These are phyloP conservation scores for Lophius piscatorius DNA, from an alignment of 2,113 vertebrate genomes.

Conservation along the genomic window DNA sequence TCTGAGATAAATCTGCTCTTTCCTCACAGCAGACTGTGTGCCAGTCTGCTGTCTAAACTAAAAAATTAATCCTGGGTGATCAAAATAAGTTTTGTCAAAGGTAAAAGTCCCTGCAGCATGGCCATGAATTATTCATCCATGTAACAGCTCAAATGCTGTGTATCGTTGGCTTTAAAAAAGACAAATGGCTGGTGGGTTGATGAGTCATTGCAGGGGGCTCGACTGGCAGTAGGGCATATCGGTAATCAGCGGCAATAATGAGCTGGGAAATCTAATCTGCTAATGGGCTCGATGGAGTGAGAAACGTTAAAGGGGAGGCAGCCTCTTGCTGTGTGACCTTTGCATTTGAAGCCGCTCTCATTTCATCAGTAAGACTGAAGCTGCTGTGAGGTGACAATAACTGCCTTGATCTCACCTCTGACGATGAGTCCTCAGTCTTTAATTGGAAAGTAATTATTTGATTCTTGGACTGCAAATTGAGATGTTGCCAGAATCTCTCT, in stretches of 20 bases:
- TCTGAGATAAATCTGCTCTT: conserved; percentile 16
- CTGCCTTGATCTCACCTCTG: conserved; percentile 41
- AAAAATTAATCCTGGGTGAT: conserved; percentile 18
- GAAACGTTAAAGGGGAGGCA: conserved; percentile 64
- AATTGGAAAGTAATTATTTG: conserved; percentile 64
- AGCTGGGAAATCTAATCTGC: conserved; percentile 70
- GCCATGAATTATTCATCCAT: conserved; percentile 37
- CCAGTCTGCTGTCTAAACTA: conserved; percentile 9
- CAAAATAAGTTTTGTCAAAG: conserved; percentile 33
- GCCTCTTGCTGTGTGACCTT: conserved; percentile 65
- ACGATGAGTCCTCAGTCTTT: conserved; percentile 39
- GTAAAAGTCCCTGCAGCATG: conserved; percentile 23
- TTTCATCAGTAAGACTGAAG: conserved; percentile 47
- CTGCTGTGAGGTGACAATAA: conserved; percentile 33
- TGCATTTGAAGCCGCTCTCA: conserved; percentile 51
- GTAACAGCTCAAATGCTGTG: conserved; percentile 10
- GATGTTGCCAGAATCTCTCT: conserved; percentile 28
- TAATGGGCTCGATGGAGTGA: conserved; percentile 72
- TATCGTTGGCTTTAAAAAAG: conserved; percentile 37
- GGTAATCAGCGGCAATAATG: conserved; percentile 61
- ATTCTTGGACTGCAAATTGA: conserved; percentile 36
- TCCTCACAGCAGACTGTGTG: conserved; percentile 13
- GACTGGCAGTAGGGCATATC: conserved; percentile 53
- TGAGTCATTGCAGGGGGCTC: conserved; percentile 53
- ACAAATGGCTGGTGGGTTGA: conserved; percentile 47